Evolutionary conservation across 2,888 invertebrate species (phyloP).

Genomic region (Pachydiplax longipennis): DNA sequence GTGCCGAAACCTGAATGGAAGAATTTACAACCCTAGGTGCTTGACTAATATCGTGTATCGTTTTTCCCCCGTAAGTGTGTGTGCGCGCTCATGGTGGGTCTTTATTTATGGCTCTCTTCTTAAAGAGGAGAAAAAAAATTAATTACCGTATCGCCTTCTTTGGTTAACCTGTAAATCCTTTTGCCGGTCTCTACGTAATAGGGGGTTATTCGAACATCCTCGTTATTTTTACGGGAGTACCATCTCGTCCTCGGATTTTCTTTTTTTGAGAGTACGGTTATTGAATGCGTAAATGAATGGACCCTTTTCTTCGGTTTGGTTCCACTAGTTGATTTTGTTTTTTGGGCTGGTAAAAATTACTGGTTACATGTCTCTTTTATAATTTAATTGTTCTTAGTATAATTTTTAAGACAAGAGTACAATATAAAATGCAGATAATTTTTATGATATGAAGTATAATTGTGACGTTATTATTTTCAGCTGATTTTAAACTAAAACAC

Average conservation of each 20-base stretch:
- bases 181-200: background rate
- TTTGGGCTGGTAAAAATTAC: background rate
- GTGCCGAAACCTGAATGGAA: constrained; percentile 44
- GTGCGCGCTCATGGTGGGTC: constrained; percentile 23
- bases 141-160: constrained; percentile 34
- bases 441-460: too few species aligned
- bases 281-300: background rate
- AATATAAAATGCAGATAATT: too few species aligned
- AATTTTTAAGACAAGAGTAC: too few species aligned
- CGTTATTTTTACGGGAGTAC: background rate
- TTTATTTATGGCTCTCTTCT: constrained; percentile 34
- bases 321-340: background rate
- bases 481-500: too few species aligned
- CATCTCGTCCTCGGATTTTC: background rate
- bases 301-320: background rate
- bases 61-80: constrained; percentile 16
- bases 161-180: constrained; percentile 29
- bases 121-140: constrained; percentile 13
- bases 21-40: constrained; percentile 43
- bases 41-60: constrained; percentile 44
- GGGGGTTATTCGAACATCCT: background rate
- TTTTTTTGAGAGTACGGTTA: background rate
- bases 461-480: too few species aligned
- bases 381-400: too few species aligned
- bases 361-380: too few species aligned